Conservation (phyloP, 1,140 invertebrate genomes). For the Littorina saxatilis region DNA sequence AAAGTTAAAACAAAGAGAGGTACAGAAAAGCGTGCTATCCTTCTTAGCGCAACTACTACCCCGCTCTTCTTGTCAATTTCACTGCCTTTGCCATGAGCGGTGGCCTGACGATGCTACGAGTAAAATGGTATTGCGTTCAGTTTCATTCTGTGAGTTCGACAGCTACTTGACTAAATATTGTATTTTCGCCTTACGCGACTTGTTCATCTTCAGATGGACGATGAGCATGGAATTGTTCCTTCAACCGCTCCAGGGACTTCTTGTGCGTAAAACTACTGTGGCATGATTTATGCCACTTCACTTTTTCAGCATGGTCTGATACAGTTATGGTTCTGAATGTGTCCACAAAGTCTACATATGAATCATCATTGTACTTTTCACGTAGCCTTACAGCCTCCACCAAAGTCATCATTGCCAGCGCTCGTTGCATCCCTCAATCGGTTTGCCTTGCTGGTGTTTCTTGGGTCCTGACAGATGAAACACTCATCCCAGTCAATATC, state of each 20-base stretch:
- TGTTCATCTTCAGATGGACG: background rate
- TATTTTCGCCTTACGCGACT: too few relatives aligned
- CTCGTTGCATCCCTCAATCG: background rate
- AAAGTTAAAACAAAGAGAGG: too few relatives aligned
- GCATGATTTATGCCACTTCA: background rate
- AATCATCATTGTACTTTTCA: background rate
- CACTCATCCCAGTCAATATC: slow-evolving; percentile 4
- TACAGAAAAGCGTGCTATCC: too few relatives aligned
- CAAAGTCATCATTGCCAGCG: background rate
- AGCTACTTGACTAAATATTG: too few relatives aligned
- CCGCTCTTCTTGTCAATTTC: too few relatives aligned
- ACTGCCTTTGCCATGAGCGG: too few relatives aligned
- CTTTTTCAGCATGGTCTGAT: background rate
- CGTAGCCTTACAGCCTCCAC: background rate
- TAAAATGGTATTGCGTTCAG: too few relatives aligned
- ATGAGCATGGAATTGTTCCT: background rate
- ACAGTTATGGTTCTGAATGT: background rate
- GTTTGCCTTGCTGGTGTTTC: background rate
- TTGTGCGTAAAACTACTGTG: background rate
- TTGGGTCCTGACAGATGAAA: background rate
- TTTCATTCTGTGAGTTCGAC: too few relatives aligned
- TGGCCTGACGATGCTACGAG: too few relatives aligned
- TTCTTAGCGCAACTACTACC: too few relatives aligned
- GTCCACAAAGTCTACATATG: background rate
- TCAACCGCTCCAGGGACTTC: background rate